phyloP scores from a whole-genome alignment of 2,113 vertebrate genomes.

The Nesoenas mayeri region DNA sequence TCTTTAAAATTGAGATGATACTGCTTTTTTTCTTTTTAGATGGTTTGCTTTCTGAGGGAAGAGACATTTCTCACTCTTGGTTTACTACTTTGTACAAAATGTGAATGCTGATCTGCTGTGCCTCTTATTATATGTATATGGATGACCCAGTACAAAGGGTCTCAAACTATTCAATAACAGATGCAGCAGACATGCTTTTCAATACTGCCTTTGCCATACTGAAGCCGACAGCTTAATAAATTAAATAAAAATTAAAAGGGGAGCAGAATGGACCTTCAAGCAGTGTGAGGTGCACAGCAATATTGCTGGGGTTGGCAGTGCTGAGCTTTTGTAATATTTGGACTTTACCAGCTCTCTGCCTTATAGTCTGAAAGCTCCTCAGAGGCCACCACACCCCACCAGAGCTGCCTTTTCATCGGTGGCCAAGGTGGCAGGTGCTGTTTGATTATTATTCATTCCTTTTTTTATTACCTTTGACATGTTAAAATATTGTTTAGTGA shows the following conservation, averaged over 20 bases:
- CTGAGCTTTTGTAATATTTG: not conserved
- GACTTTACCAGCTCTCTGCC: not conserved
- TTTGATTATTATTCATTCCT: not conserved
- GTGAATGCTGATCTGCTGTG: not conserved
- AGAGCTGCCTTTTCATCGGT: not conserved
- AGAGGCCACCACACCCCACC: too few species aligned
- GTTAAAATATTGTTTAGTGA: not conserved
- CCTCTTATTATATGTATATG: not conserved
- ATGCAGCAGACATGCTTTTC: not conserved
- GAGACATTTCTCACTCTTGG: not conserved
- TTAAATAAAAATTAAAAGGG: not conserved
- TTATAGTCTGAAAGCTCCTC: not conserved
- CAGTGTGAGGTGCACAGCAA: not conserved
- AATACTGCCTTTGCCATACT: not conserved
- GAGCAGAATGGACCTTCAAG: not conserved
- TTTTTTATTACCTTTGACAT: not conserved
- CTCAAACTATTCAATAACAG: not conserved
- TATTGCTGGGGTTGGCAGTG: not conserved
- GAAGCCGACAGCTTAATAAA: not conserved
- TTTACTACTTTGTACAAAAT: not conserved
- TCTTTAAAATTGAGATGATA: not conserved
- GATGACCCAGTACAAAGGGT: not conserved
- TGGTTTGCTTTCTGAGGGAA: not conserved
- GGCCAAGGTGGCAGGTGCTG: not conserved
- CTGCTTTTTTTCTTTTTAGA: not conserved